Percentiles rank a stretch among this genome's conserved stretches.
These are phyloP conservation scores for Archegozetes longisetosus DNA, from an alignment of 1,140 invertebrate genomes.

Conservation along the genomic window DNA sequence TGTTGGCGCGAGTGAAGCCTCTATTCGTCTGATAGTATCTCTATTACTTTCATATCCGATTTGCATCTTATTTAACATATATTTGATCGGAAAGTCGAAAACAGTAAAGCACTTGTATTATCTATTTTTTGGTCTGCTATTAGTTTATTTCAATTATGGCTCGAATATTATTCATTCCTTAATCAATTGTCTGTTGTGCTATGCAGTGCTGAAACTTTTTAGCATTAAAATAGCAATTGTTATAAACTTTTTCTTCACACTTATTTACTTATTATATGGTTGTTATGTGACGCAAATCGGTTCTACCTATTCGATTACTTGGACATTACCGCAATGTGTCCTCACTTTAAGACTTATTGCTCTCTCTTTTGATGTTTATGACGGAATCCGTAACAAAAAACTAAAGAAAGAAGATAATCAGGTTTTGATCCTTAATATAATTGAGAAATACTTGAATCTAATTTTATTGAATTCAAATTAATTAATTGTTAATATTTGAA, in stretches of 20 bases:
- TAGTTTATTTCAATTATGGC: neutral
- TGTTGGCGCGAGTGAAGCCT: neutral
- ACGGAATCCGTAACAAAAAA: conserved; percentile 37
- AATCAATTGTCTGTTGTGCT: neutral
- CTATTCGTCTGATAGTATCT: neutral
- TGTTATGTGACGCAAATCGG: conserved; percentile 63
- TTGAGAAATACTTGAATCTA: too few relatives aligned
- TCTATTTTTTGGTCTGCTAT: neutral
- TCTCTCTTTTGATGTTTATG: conserved; percentile 63
- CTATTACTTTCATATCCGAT: neutral
- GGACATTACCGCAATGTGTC: conserved; percentile 92
- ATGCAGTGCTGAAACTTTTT: neutral
- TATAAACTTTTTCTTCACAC: neutral
- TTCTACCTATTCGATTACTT: conserved; percentile 65
- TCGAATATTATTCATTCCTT: neutral
- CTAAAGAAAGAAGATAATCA: conserved; percentile 45
- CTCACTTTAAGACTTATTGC: conserved; percentile 68
- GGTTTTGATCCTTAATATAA: conserved; percentile 32
- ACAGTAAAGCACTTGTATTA: neutral
- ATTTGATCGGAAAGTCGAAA: neutral
- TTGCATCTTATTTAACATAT: neutral
- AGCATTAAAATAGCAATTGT: neutral
- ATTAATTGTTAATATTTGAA: too few relatives aligned
- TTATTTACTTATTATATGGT: conserved; percentile 48
- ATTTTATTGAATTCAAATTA: too few relatives aligned